phyloP scores from a whole-genome alignment of 2,797 vertebrate genomes.

The Myripristis murdjan region DNA sequence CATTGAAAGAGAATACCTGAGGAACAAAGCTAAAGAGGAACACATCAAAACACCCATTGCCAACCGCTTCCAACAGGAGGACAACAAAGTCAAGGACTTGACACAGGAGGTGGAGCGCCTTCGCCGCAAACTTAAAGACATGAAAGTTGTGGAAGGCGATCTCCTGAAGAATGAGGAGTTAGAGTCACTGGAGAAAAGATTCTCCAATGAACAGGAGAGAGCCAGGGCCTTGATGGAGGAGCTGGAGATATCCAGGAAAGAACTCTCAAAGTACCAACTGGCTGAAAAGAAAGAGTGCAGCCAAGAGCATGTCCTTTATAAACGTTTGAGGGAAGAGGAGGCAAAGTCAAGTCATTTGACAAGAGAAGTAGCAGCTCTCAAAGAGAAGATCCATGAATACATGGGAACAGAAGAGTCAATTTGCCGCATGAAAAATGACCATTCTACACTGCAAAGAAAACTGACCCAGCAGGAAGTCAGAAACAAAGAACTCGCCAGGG shows the following conservation, averaged over 20 bases:
- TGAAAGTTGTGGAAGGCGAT: slow-evolving; percentile 93
- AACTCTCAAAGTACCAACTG: slow-evolving; percentile 93
- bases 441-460: slow-evolving; percentile 92
- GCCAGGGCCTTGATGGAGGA: slow-evolving; percentile 91
- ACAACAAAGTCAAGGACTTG: slow-evolving; percentile 97
- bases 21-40: slow-evolving; percentile 92
- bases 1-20: slow-evolving; percentile 91
- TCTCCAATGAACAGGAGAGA: slow-evolving; percentile 89
- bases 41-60: slow-evolving; percentile 84
- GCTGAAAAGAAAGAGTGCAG: slow-evolving; percentile 93
- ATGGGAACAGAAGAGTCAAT: slow-evolving; percentile 94
- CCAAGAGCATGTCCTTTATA: slow-evolving; percentile 93
- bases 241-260: slow-evolving; percentile 90
- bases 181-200: slow-evolving; percentile 92
- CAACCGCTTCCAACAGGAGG: slow-evolving; percentile 91
- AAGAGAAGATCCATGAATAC: slow-evolving; percentile 96
- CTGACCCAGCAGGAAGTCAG: slow-evolving; percentile 94
- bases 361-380: slow-evolving; percentile 92
- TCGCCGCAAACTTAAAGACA: slow-evolving; percentile 92
- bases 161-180: slow-evolving; percentile 93
- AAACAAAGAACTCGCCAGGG: slow-evolving; percentile 93
- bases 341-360: slow-evolving; percentile 93
- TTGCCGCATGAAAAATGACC: slow-evolving; percentile 92
- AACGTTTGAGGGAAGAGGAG: slow-evolving; percentile 94
- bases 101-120: slow-evolving; percentile 95